These are phyloP conservation scores for Zaprionus vittiger DNA, from an alignment of 1,140 invertebrate genomes.

Conservation along the genomic window DNA sequence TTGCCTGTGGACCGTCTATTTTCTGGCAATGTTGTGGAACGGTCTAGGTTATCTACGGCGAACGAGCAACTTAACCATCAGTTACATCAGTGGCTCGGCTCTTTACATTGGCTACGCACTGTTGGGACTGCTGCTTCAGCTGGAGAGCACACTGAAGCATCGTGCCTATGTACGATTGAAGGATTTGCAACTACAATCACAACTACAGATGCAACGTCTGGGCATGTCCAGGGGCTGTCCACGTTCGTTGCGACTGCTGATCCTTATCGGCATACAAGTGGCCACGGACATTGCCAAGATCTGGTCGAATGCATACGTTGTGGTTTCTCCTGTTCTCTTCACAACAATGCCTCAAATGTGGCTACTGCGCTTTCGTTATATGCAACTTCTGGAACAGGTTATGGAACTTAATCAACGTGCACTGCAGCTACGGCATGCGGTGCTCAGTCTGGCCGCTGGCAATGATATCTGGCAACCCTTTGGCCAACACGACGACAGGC, in stretches of 20 bases:
- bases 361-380: constrained; percentile 56
- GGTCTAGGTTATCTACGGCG: neutral
- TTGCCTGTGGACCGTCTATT: constrained; percentile 48
- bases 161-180: constrained; percentile 23
- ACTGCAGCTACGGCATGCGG: constrained; percentile 38
- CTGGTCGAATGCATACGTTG: constrained; percentile 12
- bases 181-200: constrained; percentile 45
- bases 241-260: constrained; percentile 17
- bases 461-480: constrained; percentile 73
- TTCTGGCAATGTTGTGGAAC: constrained; percentile 6
- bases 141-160: constrained; percentile 53
- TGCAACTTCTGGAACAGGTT: constrained; percentile 61
- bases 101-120: constrained; percentile 40
- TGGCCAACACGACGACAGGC: constrained; percentile 49
- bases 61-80: constrained; percentile 13
- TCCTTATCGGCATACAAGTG: constrained; percentile 40
- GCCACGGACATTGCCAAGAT: constrained; percentile 36
- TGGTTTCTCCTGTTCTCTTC: constrained; percentile 45
- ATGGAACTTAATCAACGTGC: constrained; percentile 63
- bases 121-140: constrained; percentile 44
- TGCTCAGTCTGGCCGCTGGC: constrained; percentile 41
- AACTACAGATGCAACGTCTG: constrained; percentile 60
- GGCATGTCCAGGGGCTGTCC: constrained; percentile 47
- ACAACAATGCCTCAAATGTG: constrained; percentile 47
- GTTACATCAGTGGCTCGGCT: constrained; percentile 33